phyloP scores from a whole-genome alignment of 2,888 invertebrate species.

The Sesia bembeciformis region DNA sequence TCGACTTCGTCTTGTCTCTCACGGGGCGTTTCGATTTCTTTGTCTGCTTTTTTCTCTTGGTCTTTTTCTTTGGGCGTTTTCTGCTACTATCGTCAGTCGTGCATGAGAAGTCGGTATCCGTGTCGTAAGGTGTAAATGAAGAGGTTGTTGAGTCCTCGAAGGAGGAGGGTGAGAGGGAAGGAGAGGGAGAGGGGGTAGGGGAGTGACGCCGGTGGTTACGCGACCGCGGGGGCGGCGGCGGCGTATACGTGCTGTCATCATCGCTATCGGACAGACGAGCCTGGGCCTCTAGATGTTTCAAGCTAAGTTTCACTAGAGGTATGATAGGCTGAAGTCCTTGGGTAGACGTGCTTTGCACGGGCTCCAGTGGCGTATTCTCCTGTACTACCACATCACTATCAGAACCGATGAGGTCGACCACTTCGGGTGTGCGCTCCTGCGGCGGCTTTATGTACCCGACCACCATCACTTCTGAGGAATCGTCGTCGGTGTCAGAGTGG shows the following conservation, averaged over 20 bases:
- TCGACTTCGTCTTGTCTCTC: conserved; percentile 21
- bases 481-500: conserved; percentile 62
- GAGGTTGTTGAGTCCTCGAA: not conserved
- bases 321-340: conserved; percentile 1
- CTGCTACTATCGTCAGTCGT: conserved; percentile 10
- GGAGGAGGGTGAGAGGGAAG: conserved; percentile 2
- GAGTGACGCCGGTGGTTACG: conserved; percentile 4
- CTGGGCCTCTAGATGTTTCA: conserved; percentile 24
- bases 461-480: conserved; percentile 74
- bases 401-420: conserved; percentile 75
- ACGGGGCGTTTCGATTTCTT: conserved; percentile 14
- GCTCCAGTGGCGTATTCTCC: conserved; percentile 28
- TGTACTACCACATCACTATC: conserved; percentile 66
- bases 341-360: conserved; percentile 4
- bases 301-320: conserved; percentile 31
- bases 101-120: not conserved
- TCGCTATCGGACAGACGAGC: conserved; percentile 5
- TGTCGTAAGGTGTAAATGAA: not conserved
- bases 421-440: conserved; percentile 78
- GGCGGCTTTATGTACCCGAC: conserved; percentile 80
- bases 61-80: conserved; percentile 18
- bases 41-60: conserved; percentile 8
- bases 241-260: conserved; percentile 26
- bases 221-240: conserved; percentile 3
- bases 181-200: conserved; percentile 6